Conservation (phyloP, 2,888 invertebrate genomes). For the Aspidapion aeneum region DNA sequence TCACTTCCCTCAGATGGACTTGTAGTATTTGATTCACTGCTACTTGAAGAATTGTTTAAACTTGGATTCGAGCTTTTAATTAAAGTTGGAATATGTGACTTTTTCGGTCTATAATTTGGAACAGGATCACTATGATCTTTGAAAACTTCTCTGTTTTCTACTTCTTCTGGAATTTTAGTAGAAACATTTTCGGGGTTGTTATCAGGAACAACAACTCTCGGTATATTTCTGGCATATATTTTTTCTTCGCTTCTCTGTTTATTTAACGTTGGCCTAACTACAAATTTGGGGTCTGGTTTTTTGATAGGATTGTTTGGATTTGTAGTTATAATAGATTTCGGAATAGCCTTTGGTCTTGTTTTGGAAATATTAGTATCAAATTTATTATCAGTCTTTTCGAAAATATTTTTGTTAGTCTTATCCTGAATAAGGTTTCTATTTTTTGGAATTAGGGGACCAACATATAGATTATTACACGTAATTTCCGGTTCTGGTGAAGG, state of each 20-base stretch:
- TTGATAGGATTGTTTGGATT: constrained; percentile 47
- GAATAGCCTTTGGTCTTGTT: constrained; percentile 14
- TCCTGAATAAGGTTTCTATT: constrained; percentile 26
- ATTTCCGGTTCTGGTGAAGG: constrained; percentile 50
- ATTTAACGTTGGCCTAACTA: constrained; percentile 56
- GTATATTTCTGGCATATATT: constrained; percentile 42
- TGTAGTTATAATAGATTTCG: constrained; percentile 52
- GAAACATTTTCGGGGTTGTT: constrained; percentile 30
- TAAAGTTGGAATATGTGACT: constrained; percentile 44
- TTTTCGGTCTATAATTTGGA: constrained; percentile 28
- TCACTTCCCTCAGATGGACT: constrained; percentile 46
- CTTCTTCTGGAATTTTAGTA: constrained; percentile 13
- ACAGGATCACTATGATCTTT: constrained; percentile 6
- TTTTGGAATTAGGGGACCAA: constrained; percentile 54
- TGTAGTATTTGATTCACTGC: constrained; percentile 54
- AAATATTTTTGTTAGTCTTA: constrained; percentile 4
- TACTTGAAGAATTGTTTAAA: constrained; percentile 45
- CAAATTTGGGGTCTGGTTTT: constrained; percentile 55
- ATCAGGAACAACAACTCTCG: constrained; percentile 50
- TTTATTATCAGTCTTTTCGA: constrained; percentile 1
- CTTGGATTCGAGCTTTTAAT: constrained; percentile 35
- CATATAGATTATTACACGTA: constrained; percentile 53
- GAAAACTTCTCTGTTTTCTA: not conserved
- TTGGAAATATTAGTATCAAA: not conserved
- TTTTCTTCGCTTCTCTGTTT: constrained; percentile 38